Base-by-base conservation (phyloP, 2,888 invertebrate species). In the Drosophila seclusa region DNA sequence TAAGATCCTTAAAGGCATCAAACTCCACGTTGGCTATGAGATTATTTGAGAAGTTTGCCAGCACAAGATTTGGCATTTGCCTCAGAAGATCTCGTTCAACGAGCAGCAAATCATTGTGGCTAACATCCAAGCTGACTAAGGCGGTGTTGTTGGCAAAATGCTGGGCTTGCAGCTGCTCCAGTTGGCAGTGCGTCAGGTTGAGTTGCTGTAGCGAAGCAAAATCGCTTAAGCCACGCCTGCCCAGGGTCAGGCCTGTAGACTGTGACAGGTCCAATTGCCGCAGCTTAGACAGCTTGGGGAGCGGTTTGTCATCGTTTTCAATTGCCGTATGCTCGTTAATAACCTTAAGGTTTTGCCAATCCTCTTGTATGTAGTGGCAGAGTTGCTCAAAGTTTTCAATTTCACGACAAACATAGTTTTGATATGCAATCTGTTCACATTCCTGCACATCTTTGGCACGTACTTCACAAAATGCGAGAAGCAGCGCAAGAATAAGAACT, bases 1-100 rank as follows among this genome's bases (percentile, higher is more conserved):
- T 40, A 4, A 91, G 73, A 4, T 60, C 21, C 16, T 73, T 73
- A 36, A 92, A 91, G 0, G 90, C 67, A 50, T 88, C 78, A 0
- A 31, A 6, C 31, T 91, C 82, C 1, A 92, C 53, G 0, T 57
- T 42, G 18, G 84, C 73, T 5, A 93, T 76, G 0, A 74, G 45
- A 63, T 93, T 93, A 27, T 90, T 78, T 0, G 92, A 91, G 42
- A 93, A 91, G 73, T 92, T 92, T 0, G 77, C 88, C 38, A 80
- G 76, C 45, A 82, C 85, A 32, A 93, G 63, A 55, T 87, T 78
- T 4, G 65, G 62, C 27, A 92, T 62, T 57, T 80, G 80, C 7
- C 64, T 68, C 58, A 90, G 63, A 32, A 85, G 68, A 3, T 68
- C 66, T 0, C 66, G 69, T 1, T 62, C 77, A 18, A 93, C 53